Evolutionary conservation across 2,113 vertebrate species (phyloP).

Genomic region (Pomatorhinus ruficollis): DNA sequence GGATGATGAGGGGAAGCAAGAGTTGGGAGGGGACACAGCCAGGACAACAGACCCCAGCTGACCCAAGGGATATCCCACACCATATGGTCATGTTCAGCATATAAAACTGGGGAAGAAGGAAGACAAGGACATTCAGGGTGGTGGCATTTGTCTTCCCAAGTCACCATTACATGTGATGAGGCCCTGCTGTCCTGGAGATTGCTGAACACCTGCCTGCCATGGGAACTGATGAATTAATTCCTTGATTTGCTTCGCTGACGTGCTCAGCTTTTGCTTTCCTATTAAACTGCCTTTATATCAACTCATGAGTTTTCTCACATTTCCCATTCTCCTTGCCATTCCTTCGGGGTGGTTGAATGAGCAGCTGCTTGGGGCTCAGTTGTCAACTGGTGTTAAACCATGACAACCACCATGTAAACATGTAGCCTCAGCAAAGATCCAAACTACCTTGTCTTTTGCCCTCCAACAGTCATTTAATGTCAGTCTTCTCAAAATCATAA

Average conservation of each 20-base stretch:
- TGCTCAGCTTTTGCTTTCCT: neutral
- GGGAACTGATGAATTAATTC: neutral
- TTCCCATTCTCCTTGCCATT: neutral
- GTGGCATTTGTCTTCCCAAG: neutral
- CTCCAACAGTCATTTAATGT: neutral
- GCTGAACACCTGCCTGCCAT: neutral
- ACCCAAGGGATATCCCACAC: neutral
- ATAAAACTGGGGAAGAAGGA: neutral
- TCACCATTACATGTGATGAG: fast-evolving
- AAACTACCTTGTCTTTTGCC: neutral
- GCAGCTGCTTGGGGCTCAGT: neutral
- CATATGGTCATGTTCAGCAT: fast-evolving
- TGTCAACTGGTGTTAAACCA: neutral
- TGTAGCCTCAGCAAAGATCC: neutral
- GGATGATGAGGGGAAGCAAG: no score
- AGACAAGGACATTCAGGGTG: neutral
- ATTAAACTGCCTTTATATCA: neutral
- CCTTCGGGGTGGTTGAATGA: fast-evolving
- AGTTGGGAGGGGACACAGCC: no score
- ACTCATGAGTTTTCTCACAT: neutral
- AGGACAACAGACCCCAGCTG: no score
- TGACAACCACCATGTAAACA: fast-evolving
- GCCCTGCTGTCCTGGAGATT: neutral
- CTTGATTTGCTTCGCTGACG: neutral
- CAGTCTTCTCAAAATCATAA: neutral